phyloP scores from a whole-genome alignment of 2,797 vertebrate genomes.

The Tamandua tetradactyla region DNA sequence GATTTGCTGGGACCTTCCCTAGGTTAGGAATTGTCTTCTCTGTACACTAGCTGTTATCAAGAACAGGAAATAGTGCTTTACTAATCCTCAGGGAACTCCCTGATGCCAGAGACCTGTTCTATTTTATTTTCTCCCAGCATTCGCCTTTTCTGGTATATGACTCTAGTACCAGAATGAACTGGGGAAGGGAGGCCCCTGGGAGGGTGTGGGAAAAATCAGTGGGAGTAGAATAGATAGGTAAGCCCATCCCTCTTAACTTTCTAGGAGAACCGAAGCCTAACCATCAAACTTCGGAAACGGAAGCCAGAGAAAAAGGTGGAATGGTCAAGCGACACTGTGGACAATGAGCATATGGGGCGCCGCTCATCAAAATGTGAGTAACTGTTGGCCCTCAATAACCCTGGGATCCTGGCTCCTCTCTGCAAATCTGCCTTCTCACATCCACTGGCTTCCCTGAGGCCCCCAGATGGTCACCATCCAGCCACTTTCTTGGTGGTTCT shows the following conservation, averaged over 20 bases:
- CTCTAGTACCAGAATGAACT: background rate
- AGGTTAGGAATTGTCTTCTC: constrained; percentile 42
- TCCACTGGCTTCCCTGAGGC: background rate
- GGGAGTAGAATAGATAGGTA: background rate
- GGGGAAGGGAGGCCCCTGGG: background rate
- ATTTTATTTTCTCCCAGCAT: background rate
- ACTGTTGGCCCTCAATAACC: rapidly evolving
- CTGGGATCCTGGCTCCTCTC: background rate
- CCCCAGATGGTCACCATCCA: background rate
- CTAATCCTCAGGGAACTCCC: background rate
- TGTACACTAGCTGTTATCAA: background rate
- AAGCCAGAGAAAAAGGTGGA: constrained; percentile 97
- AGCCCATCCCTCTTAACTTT: background rate
- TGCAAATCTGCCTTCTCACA: background rate
- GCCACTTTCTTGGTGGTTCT: background rate
- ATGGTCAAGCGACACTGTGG: constrained; percentile 96
- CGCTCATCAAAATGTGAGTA: constrained; percentile 96
- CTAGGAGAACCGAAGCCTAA: constrained; percentile 94
- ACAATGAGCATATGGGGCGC: constrained; percentile 95
- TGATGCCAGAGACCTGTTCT: background rate
- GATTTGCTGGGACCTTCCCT: constrained; percentile 14
- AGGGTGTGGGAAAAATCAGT: background rate
- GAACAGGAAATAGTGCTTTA: background rate
- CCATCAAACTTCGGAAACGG: constrained; percentile 94
- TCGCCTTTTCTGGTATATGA: background rate